A percentile compares a stretch with the other conserved stretches of the same genome.
phyloP scores from a whole-genome alignment of 2,113 vertebrate species.

The Natator depressus region DNA sequence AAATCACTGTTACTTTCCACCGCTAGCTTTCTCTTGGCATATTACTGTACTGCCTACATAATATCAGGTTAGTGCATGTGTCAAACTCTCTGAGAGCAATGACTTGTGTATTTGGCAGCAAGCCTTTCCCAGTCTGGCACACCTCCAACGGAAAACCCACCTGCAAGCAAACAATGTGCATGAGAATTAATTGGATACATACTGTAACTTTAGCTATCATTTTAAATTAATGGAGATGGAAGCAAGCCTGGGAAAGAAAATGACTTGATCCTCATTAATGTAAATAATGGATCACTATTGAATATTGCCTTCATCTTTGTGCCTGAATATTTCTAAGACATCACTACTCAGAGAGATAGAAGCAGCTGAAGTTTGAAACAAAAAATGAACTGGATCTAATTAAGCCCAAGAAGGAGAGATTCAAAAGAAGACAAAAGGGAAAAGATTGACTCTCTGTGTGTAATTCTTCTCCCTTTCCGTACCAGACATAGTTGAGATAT shows the following conservation, averaged over 20 bases:
- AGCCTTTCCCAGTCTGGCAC: not conserved
- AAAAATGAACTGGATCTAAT: not conserved
- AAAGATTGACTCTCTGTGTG: not conserved
- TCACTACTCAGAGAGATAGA: not conserved
- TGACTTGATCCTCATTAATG: not conserved
- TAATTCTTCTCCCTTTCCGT: not conserved
- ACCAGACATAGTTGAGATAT: not conserved
- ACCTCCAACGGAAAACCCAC: not conserved
- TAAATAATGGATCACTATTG: slow-evolving; percentile 2
- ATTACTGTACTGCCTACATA: not conserved
- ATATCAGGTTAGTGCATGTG: not conserved
- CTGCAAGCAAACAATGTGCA: not conserved
- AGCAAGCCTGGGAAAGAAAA: not conserved
- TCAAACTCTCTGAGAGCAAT: not conserved
- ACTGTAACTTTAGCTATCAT: not conserved
- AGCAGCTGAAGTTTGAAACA: not conserved
- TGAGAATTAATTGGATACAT: not conserved
- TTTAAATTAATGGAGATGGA: not conserved
- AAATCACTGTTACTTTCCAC: not conserved
- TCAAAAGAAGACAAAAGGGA: not conserved
- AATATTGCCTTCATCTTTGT: not conserved
- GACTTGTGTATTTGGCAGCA: not conserved
- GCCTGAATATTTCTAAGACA: not conserved
- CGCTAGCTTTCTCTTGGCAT: not conserved
- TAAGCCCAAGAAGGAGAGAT: not conserved